Evolutionary conservation across 2,888 invertebrate species (phyloP), one percentile per base, ranked within the genome.

Genomic region (Harmothoe impar): DNA sequence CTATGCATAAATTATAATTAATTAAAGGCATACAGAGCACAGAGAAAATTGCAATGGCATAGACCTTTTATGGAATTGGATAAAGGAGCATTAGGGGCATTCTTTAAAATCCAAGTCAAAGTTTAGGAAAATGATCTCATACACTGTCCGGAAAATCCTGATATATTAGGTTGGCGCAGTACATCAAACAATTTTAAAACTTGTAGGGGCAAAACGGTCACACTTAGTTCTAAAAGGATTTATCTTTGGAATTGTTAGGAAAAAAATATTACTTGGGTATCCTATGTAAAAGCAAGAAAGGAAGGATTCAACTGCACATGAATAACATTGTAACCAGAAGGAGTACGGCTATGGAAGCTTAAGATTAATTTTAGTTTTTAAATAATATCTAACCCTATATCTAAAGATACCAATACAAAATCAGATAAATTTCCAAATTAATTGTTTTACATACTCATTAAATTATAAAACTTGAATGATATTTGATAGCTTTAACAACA

Each of bases 201-300:
- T n/a, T 5, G 62, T 20, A 62, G 62, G n/a, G 3, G 3, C 3
- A 62, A n/a, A 62, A 62, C 15, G 20, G n/a, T n/a, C 62, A 62
- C 20, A n/a, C 3, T 3, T 5, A 31, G 77, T 7, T 20, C 7
- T 17, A 5, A 29, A 77, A 25, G 77, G 77, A 77, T n/a, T 25
- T 15, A 5, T 5, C 17, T 77, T 25, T 77, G 25, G 77, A 33
- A 81, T 33, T 35, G 81, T 81, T 81, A 81, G 81, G 33, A n/a
- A 81, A 81, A 81, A 81, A 81, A 81, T 43, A 81, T 81, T 81
- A 81, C 81, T 81, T 81, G 81, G 81, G 81, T 33, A n/a, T 81
- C 81, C 81, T 81, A 43, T 81, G 81, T 81, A 81, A 33, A 43
- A 81, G 81, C 81, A 33, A 81, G 3, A 81, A 81, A 81, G 5